Percentiles rank a stretch among this genome's conserved stretches.
phyloP scores from a whole-genome alignment of 2,797 vertebrate species.

The Miichthys miiuy region DNA sequence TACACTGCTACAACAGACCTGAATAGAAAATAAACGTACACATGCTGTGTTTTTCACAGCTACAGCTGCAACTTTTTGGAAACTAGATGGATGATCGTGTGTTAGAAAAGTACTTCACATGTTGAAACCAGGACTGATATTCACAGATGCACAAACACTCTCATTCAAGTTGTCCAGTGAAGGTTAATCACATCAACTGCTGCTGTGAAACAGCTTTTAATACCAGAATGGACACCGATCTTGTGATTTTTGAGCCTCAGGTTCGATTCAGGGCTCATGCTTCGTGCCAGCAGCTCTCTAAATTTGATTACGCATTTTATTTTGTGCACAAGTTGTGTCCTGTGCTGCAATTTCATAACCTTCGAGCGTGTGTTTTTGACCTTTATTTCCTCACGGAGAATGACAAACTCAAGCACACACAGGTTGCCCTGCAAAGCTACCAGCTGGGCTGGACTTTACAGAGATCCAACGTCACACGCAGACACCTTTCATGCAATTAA shows the following conservation, averaged over 20 bases:
- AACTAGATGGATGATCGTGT: conserved; percentile 14
- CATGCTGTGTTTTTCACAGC: conserved; percentile 18
- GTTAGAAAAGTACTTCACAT: conserved; percentile 36
- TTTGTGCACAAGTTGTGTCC: too few relatives aligned
- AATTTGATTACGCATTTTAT: too few relatives aligned
- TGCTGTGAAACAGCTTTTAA: not conserved
- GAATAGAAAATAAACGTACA: conserved; percentile 46
- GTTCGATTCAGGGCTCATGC: not conserved
- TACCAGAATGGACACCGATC: not conserved
- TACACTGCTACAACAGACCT: conserved; percentile 36
- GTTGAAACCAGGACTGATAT: conserved; percentile 14
- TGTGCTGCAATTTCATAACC: too few relatives aligned
- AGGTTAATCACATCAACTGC: not conserved
- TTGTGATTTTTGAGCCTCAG: too few relatives aligned
- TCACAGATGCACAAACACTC: conserved; percentile 1
- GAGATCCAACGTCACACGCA: too few relatives aligned
- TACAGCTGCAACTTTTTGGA: conserved; percentile 39
- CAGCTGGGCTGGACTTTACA: too few relatives aligned
- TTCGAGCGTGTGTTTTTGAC: too few relatives aligned
- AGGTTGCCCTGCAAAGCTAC: too few relatives aligned
- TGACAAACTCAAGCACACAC: too few relatives aligned
- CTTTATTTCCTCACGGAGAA: too few relatives aligned
- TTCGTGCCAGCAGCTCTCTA: too few relatives aligned
- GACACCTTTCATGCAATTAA: too few relatives aligned
- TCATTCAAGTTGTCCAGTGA: not conserved